These are phyloP conservation scores for Wasmannia auropunctata DNA, from an alignment of 1,140 invertebrate species.

Conservation along the genomic window DNA sequence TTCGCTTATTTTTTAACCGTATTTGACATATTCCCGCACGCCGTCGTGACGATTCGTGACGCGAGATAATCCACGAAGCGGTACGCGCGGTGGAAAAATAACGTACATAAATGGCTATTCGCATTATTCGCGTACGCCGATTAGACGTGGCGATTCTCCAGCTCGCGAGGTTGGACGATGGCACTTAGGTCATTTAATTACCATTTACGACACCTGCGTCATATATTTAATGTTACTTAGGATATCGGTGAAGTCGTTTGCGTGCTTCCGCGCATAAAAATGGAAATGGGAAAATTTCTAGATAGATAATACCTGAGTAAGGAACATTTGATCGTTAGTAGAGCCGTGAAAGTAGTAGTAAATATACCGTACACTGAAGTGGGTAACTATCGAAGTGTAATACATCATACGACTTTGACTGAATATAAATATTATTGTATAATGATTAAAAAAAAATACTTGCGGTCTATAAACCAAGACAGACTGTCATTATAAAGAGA, in stretches of 20 bases:
- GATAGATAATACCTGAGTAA: not conserved
- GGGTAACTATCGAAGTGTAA: not conserved
- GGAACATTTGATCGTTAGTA: not conserved
- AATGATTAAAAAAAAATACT: not conserved
- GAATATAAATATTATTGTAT: conserved; percentile 3
- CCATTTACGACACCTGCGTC: not conserved
- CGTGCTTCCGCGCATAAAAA: not conserved
- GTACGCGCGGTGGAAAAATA: not conserved
- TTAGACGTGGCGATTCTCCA: not conserved
- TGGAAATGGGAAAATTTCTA: not conserved
- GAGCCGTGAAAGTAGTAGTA: not conserved
- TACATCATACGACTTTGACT: not conserved
- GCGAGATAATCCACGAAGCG: conserved; percentile 58
- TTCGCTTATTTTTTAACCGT: not conserved
- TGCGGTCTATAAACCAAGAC: not conserved
- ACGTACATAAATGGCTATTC: not conserved
- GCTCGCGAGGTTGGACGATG: not conserved
- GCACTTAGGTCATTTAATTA: conserved; percentile 20
- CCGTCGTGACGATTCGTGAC: not conserved
- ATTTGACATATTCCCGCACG: conserved; percentile 21
- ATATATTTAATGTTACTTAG: not conserved
- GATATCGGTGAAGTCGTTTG: not conserved
- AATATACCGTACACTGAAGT: not conserved
- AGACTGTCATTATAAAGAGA: not conserved
- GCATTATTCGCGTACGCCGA: not conserved